Evolutionary conservation across 1,140 invertebrate species (phyloP), one percentile per base, ranked within the genome.

Genomic region (Cephus cinctus): DNA sequence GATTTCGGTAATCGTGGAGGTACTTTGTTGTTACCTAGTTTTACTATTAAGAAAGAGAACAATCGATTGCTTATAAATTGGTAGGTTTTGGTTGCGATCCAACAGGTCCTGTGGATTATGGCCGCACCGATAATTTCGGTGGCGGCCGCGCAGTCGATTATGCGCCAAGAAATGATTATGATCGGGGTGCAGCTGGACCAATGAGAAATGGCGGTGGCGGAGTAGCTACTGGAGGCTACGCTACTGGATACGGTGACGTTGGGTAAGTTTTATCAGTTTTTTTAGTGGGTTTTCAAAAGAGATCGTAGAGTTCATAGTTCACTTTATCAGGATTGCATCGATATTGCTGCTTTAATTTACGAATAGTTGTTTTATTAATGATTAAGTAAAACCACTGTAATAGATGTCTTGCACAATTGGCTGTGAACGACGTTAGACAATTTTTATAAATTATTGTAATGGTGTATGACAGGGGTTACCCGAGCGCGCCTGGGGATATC

Each of bases 181-280:
- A 77, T 39, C 69, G 75, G 12, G 61, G 56, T 18, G 63, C 70
- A 4, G 62, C 71, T 18, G 75, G 72, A 15, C 75, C 75, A 4
- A 77, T 76, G 70, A 67, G 75, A 50, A 77, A 77, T 16, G 75
- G 74, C n/a, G 71, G 71, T 41, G 67, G 66, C 5, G 62, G 69
- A 1, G 71, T 73, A 14, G 69, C 72, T 31, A 61, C 65, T 8
- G 71, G 71, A 20, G 72, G 71, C 4, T 76, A 76, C 45, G 71
- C 71, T 9, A 63, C 65, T 52, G 72, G 72, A 34, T 77, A 76
- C 47, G 61, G 65, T 20, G 75, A 76, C 51, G 67, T 72, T 47
- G 73, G 73, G 64, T 77, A 73, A 59, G 67, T 60, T 55, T 59
- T 62, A 49, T 15, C 0, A 36, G 19, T 36, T 27, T 36, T 12